phyloP scores from a whole-genome alignment of 2,113 vertebrate genomes.

The Hemichromis elongatus region DNA sequence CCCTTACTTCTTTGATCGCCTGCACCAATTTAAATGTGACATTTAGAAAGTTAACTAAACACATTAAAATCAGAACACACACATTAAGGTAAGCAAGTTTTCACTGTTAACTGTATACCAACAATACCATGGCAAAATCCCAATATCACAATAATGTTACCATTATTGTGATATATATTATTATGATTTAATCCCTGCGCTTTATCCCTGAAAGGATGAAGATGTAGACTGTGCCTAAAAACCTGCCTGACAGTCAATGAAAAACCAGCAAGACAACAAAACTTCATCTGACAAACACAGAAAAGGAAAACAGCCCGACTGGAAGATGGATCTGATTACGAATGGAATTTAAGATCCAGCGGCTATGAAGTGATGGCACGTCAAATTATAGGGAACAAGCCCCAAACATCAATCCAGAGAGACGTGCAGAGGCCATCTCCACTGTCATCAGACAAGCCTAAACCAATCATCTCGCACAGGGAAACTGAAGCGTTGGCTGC shows the following conservation, averaged over 20 bases:
- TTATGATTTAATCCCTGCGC: neutral
- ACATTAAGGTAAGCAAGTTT: neutral
- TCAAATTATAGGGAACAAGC: constrained; percentile 25
- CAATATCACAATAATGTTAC: neutral
- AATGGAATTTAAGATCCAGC: constrained; percentile 13
- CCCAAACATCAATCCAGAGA: constrained; percentile 4
- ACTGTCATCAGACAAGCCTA: constrained; percentile 7
- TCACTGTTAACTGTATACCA: neutral
- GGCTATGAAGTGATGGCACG: constrained; percentile 13
- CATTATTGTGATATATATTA: neutral
- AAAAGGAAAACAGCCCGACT: neutral
- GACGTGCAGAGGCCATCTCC: neutral
- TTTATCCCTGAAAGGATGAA: neutral
- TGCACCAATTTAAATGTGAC: too few relatives aligned
- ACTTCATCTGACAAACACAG: neutral
- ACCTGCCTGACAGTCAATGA: neutral
- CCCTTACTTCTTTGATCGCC: neutral
- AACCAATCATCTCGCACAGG: constrained; percentile 27
- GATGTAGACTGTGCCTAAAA: neutral
- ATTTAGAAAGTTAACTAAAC: too few relatives aligned
- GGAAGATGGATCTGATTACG: constrained; percentile 20
- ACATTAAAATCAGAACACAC: too few relatives aligned
- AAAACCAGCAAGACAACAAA: neutral
- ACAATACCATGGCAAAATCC: neutral
- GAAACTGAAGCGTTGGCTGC: constrained; percentile 4